Base-by-base conservation (phyloP, 2,113 vertebrate species). In the Thymallus thymallus region DNA sequence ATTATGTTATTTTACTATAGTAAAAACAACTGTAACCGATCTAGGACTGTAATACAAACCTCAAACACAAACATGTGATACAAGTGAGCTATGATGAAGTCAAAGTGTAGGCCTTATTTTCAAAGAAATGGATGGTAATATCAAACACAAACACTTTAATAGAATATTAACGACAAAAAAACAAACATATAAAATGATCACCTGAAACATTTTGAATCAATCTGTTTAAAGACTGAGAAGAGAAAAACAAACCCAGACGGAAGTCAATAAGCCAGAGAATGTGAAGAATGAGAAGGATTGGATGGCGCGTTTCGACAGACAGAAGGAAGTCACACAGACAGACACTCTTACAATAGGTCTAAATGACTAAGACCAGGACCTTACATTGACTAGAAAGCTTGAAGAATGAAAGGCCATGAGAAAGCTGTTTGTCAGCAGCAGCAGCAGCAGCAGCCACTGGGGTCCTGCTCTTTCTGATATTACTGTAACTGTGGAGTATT, bases 271-370 rank as follows among this genome's bases (percentile, higher is more conserved):
- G 56, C 7, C 10, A 22, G 56, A 60, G 56, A 22, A 60, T 23
- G 20, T 22, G 1, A 60, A 60, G 18, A 60, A 60, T 55, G 13
- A 13, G 18, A 55, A 55, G 22, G 56, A 60, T 60, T 60, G 56
- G n/a, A 60, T 23, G 56, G 56, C 4, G 18, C 7, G 56, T 60
- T 60, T 0, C 9, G 7, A 41, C 35, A 60, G 56, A 60, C 56
- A 51, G 56, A 23, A 16, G 6, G 2, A 22, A n/a, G 56, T 60
- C 56, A 60, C n/a, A 60, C 6, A 60, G 6, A 35, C 29, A 66
- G 7, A 66, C 64, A 30, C 62, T 64, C 30, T 66, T 32, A 66
- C 64, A 66, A 35, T 22, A 66, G 64, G 64, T 30, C 64, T 66
- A 35, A 18, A 66, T 66, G 14, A 35, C 29, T 35, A 30, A 66